Base-by-base conservation (phyloP, 2,113 vertebrate species). In the Tautogolabrus adspersus region DNA sequence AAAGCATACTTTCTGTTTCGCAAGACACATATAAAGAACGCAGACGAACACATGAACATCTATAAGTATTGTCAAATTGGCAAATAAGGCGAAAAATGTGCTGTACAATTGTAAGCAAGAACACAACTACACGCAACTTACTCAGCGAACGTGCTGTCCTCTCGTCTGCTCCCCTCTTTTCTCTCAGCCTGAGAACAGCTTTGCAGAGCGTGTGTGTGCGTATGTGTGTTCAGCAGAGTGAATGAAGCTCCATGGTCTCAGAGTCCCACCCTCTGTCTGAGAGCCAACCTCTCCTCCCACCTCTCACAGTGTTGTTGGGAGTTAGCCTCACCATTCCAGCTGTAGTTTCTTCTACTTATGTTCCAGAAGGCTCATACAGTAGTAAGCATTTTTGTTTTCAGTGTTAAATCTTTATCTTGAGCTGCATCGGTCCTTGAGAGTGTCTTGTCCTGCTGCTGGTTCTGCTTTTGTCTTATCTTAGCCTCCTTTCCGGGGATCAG, bases 221-320 rank as follows among this genome's bases (percentile, higher is more conserved):
- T 67, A n/a, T 89, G 87, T 83, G 87, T 92, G 85, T 92, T 89
- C 63, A 90, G 86, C 85, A 74, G 79, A 79, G 90, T 91, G 90
- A 92, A 90, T 92, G 89, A 84, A 92, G 89, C 90, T 92, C 91
- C 93, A 94, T 92, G 90, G 91, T 88, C 73, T 81, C 80, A 86
- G 77, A 65, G 86, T 84, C 82, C 88, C 83, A 86, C 88, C 85
- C 85, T 90, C 86, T 79, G 75, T 49, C 19, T 68, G 42, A 49
- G 64, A 85, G 79, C 70, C 85, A 91, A 82, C 73, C 87, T 91
- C 85, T 91, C 80, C 85, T 88, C 87, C 90, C 88, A 86, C 88
- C 78, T 88, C 86, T 67, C 77, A 60, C 73, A 70, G 77, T 18
- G 54, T 70, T 89, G 84, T 68, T 62, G 74, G 68, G 71, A 81